These are phyloP conservation scores for Dicrostonyx torquatus DNA, from an alignment of 2,797 vertebrate species.

Conservation along the genomic window DNA sequence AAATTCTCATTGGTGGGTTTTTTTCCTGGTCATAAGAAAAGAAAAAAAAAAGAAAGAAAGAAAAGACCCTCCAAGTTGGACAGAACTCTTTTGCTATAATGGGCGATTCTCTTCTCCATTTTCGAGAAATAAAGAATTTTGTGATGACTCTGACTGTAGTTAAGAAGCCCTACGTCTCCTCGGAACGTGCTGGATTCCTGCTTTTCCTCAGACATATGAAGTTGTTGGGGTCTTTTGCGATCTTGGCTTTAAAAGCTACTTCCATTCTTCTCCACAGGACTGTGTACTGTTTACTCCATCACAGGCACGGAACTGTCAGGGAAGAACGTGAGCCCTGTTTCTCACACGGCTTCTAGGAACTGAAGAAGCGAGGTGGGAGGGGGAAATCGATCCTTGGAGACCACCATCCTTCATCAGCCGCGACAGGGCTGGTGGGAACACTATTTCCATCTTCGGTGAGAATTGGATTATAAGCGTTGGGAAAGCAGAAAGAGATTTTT, in stretches of 20 bases:
- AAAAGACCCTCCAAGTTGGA: background rate
- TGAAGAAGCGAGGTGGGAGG: constrained; percentile 38
- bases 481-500: constrained; percentile 77
- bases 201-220: background rate
- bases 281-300: constrained; percentile 54
- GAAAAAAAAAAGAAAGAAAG: background rate
- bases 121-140: background rate
- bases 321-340: constrained; percentile 53
- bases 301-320: background rate
- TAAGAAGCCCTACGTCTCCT: background rate
- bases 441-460: constrained; percentile 79
- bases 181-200: background rate
- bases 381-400: constrained; percentile 73
- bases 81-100: background rate
- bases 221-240: background rate
- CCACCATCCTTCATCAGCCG: constrained; percentile 72
- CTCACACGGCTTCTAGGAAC: constrained; percentile 22
- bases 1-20: background rate
- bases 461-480: constrained; percentile 80
- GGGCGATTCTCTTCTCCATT: background rate
- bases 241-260: background rate
- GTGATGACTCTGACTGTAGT: background rate
- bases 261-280: background rate
- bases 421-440: constrained; percentile 66
- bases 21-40: background rate